Evolutionary conservation across 2,888 invertebrate genomes (phyloP).

Genomic region (Dynastes hyllus): DNA sequence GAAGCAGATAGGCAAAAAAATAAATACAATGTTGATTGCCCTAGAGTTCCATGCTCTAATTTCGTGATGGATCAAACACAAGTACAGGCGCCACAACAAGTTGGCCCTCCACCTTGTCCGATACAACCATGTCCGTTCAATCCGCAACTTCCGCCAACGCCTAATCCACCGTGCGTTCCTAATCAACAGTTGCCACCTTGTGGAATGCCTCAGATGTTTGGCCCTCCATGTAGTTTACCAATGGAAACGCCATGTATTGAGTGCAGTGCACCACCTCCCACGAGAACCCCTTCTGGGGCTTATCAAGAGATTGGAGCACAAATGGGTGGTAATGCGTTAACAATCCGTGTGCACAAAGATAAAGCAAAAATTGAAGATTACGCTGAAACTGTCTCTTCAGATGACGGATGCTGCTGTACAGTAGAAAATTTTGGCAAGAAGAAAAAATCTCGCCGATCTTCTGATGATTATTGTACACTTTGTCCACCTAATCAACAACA

Average conservation of each 20-base stretch:
- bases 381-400: conserved; percentile 71
- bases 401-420: conserved; percentile 63
- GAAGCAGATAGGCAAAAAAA: conserved; percentile 37
- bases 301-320: conserved; percentile 80
- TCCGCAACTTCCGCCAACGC: conserved; percentile 31
- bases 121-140: conserved; percentile 63
- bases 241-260: conserved; percentile 57
- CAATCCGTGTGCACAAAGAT: conserved; percentile 78
- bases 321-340: conserved; percentile 79
- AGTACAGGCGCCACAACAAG: conserved; percentile 66
- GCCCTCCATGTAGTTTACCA: not conserved
- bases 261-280: conserved; percentile 62
- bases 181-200: conserved; percentile 67
- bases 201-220: conserved; percentile 21
- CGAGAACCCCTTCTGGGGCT: conserved; percentile 64
- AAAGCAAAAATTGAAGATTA: conserved; percentile 71
- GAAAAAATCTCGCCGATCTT: conserved; percentile 64
- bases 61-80: conserved; percentile 26
- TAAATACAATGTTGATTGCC: conserved; percentile 47
- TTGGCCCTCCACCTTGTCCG: conserved; percentile 39
- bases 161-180: conserved; percentile 59
- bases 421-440: conserved; percentile 62
- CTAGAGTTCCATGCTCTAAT: conserved; percentile 42
- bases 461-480: conserved; percentile 34
- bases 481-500: conserved; percentile 50